Percentiles rank a stretch among this genome's conserved stretches.
Evolutionary conservation across 2,797 vertebrate genomes (phyloP).

Genomic region (Helicolenus hilgendorfi): DNA sequence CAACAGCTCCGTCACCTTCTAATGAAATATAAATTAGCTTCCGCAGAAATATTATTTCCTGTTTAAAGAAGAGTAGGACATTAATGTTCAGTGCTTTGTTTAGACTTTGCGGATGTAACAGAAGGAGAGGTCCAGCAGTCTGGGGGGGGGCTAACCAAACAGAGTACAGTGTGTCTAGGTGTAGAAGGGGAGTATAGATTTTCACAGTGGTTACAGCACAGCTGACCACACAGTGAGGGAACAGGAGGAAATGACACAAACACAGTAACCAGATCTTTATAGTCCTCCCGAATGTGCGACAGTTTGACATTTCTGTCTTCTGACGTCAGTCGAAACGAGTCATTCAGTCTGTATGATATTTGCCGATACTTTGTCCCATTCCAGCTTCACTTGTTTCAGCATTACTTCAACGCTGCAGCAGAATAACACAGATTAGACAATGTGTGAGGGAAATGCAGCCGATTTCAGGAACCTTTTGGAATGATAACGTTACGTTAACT

Average conservation of each 20-base stretch:
- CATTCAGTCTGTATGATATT: not conserved
- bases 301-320: not conserved
- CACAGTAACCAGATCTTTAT: conserved; percentile 48
- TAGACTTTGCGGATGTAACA: conserved; percentile 3
- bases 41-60: not conserved
- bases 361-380: not conserved
- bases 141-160: conserved; percentile 18
- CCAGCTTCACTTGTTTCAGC: not conserved
- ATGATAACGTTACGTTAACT: no score
- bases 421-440: not conserved
- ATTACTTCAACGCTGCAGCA: not conserved
- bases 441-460: not conserved
- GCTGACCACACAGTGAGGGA: conserved; percentile 58
- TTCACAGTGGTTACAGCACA: conserved; percentile 40
- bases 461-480: not conserved
- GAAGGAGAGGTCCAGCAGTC: not conserved
- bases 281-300: conserved; percentile 6
- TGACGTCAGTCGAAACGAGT: not conserved
- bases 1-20: not conserved
- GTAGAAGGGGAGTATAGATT: conserved; percentile 37
- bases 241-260: conserved; percentile 52
- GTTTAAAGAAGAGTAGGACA: not conserved
- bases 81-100: conserved; percentile 4
- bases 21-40: conserved; percentile 12
- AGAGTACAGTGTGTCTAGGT: conserved; percentile 9